Conservation (phyloP, 2,797 vertebrate species). For the Coracias cyanogaster region DNA sequence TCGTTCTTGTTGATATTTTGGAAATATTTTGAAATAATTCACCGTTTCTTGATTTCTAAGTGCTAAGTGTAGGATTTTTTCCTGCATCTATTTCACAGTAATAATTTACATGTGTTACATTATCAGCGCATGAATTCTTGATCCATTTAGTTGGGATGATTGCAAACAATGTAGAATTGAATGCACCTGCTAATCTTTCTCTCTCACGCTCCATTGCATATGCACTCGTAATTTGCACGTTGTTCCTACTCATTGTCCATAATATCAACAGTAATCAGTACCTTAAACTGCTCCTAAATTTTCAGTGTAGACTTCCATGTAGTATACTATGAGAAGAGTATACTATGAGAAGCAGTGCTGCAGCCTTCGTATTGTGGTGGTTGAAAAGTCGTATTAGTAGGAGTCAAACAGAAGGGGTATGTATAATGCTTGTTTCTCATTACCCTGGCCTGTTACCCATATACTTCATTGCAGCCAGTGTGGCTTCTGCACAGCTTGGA, state of each 20-base stretch:
- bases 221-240: background rate
- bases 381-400: background rate
- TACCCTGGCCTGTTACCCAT: background rate
- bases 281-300: background rate
- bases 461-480: background rate
- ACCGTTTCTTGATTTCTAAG: slow-evolving; percentile 5
- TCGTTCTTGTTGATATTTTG: slow-evolving; percentile 1
- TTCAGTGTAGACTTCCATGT: background rate
- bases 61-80: background rate
- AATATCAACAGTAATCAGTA: background rate
- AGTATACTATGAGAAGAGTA: background rate
- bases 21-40: slow-evolving; percentile 51
- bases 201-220: background rate
- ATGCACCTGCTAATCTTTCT: background rate
- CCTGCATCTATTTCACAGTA: background rate
- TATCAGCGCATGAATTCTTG: background rate
- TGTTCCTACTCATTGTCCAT: background rate
- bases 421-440: background rate
- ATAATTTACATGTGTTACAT: background rate
- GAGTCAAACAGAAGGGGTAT: background rate
- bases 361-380: background rate
- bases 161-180: background rate
- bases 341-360: background rate
- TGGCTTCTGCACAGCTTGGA: background rate
- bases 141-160: background rate